These are phyloP conservation scores for Puffinus mauretanicus DNA, from an alignment of 2,113 vertebrate species.

Conservation along the genomic window DNA sequence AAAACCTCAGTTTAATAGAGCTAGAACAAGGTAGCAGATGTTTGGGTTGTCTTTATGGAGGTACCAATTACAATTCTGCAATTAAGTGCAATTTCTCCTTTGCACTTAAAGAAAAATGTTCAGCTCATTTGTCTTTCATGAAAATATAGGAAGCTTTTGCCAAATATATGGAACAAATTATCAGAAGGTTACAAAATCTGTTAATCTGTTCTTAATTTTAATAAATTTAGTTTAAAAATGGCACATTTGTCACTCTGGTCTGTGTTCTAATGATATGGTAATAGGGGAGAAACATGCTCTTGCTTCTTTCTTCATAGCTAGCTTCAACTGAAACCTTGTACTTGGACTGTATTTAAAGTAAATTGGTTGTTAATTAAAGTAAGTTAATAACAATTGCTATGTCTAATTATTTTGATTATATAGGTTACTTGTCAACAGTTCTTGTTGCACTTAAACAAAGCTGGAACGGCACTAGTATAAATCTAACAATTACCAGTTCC, in stretches of 20 bases:
- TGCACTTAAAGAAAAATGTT: background rate
- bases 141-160: background rate
- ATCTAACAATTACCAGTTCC: background rate
- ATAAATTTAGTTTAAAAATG: background rate
- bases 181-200: background rate
- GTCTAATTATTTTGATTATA: slow-evolving; percentile 25
- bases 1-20: background rate
- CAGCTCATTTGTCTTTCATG: background rate
- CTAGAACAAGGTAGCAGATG: background rate
- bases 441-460: background rate
- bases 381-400: background rate
- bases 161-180: background rate
- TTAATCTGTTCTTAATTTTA: background rate
- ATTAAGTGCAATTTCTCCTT: background rate
- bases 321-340: background rate
- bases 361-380: background rate
- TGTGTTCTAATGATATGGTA: background rate
- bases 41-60: background rate
- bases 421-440: background rate
- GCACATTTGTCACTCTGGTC: background rate
- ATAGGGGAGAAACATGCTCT: background rate
- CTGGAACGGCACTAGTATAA: background rate
- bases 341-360: background rate
- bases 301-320: background rate
- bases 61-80: background rate